phyloP scores from a whole-genome alignment of 53 echinoderm and acorn worm species.

The Glandiceps talaboti region DNA sequence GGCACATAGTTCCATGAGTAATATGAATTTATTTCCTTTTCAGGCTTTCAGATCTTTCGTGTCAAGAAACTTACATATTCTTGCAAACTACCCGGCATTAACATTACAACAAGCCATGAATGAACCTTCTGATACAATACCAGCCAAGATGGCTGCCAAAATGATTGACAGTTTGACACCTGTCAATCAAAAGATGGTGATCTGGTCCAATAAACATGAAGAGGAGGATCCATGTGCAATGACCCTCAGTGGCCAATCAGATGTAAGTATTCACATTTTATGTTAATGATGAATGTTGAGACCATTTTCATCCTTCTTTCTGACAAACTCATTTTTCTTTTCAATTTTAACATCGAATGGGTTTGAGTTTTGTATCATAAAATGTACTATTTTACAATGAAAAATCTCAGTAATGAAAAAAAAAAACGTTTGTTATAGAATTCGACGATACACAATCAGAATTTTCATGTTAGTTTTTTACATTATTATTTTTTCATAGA shows the following conservation, averaged over 20 bases:
- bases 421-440: too few species aligned
- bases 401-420: too few species aligned
- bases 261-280: constrained; percentile 55
- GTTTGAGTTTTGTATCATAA: too few species aligned
- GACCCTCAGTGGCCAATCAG: constrained; percentile 60
- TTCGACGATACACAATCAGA: too few species aligned
- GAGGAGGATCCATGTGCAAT: constrained; percentile 44
- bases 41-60: constrained; percentile 58
- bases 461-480: too few species aligned
- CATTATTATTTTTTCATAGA: constrained; percentile 31
- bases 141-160: constrained; percentile 28
- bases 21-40: background rate
- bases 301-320: too few species aligned
- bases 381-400: too few species aligned
- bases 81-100: constrained; percentile 59
- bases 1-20: too few species aligned
- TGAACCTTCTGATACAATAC: constrained; percentile 58
- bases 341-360: too few species aligned
- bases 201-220: constrained; percentile 74
- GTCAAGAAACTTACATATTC: constrained; percentile 66
- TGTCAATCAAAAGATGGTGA: constrained; percentile 31
- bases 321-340: too few species aligned
- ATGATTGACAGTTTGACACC: constrained; percentile 9
- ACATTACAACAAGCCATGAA: constrained; percentile 85
- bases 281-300: too few species aligned